These are phyloP conservation scores for Heteromurus nitidus DNA, from an alignment of 2,888 invertebrate genomes.

Conservation along the genomic window DNA sequence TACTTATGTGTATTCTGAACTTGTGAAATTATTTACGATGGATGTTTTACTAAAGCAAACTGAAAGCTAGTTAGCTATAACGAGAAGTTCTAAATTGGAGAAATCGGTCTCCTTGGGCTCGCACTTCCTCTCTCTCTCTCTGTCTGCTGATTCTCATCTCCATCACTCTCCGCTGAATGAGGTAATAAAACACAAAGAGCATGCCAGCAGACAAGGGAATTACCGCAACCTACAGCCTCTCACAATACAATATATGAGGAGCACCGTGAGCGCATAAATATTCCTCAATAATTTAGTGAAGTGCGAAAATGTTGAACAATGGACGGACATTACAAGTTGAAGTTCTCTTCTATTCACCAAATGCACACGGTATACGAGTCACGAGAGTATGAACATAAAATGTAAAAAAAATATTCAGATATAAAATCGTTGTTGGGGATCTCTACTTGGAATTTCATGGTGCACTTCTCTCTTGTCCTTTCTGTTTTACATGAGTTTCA, in stretches of 20 bases:
- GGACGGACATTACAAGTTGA: conserved; percentile 44
- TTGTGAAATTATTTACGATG: conserved; percentile 61
- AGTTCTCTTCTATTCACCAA: too few species aligned
- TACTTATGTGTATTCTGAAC: conserved; percentile 3
- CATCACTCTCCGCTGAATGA: conserved; percentile 51
- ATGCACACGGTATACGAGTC: too few species aligned
- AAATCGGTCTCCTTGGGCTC: conserved; percentile 68
- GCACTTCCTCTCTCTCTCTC: conserved; percentile 16
- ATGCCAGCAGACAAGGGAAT: conserved; percentile 50
- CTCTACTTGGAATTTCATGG: too few species aligned
- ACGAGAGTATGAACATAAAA: too few species aligned
- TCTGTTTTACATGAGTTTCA: too few species aligned
- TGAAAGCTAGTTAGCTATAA: conserved; percentile 66
- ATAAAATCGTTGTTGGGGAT: too few species aligned
- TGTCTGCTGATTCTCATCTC: conserved; percentile 31
- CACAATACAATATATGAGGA: background rate
- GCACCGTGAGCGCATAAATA: conserved; percentile 25
- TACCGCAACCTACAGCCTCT: conserved; percentile 12
- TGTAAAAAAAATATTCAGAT: too few species aligned
- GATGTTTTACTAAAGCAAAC: conserved; percentile 56
- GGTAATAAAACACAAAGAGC: conserved; percentile 55
- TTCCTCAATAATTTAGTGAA: conserved; percentile 34
- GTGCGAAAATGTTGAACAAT: conserved; percentile 47
- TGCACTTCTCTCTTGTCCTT: too few species aligned
- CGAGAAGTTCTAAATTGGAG: conserved; percentile 70